Base-by-base conservation (phyloP, 2,888 invertebrate species). In the Eupsilia transversa region DNA sequence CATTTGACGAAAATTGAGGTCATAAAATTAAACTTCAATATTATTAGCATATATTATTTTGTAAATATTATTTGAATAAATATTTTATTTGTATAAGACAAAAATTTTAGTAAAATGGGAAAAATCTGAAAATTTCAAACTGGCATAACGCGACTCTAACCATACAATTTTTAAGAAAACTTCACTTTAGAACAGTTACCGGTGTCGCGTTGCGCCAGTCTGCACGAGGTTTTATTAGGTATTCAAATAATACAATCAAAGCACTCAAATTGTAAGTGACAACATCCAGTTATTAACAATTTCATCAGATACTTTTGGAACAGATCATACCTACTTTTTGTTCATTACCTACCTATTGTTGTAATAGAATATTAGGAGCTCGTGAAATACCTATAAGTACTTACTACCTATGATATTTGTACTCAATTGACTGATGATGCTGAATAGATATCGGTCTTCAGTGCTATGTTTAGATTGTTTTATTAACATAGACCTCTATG, bases 391-490 rank as follows among this genome's bases (percentile, higher is more conserved):
- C n/a, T 3, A 7, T 56, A 30, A 30, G 9, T 30, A 46, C n/a
- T 54, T n/a, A n/a, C n/a, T n/a, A n/a, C n/a, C n/a, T n/a, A n/a
- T n/a, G n/a, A n/a, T n/a, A n/a, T n/a, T 54, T 54, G 30, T 17
- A 33, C 23, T 46, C 49, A 64, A 56, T n/a, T 65, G 33, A 54
- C n/a, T 10, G 56, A 10, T 33, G 56, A n/a, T n/a, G 10, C 33
- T 3, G n/a, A 65, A 65, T 23, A 33, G 23, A 6, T 46, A 46
- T 33, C 9, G 6, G n/a, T 56, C 1, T 57, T 10, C 56, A 33
- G n/a, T 20, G 33, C 33, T 4, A 41, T 33, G 20, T 35, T 17
- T 61, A 54, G 20, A 60, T 75, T 38, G 75, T 38, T 27, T 75
- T 69, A 38, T 74, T 54, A 43, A 35, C 41, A 52, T n/a, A 41